A percentile compares a stretch with the other conserved stretches of the same genome.
Conservation (phyloP, 2,797 vertebrate species). For the Diceros bicornis region DNA sequence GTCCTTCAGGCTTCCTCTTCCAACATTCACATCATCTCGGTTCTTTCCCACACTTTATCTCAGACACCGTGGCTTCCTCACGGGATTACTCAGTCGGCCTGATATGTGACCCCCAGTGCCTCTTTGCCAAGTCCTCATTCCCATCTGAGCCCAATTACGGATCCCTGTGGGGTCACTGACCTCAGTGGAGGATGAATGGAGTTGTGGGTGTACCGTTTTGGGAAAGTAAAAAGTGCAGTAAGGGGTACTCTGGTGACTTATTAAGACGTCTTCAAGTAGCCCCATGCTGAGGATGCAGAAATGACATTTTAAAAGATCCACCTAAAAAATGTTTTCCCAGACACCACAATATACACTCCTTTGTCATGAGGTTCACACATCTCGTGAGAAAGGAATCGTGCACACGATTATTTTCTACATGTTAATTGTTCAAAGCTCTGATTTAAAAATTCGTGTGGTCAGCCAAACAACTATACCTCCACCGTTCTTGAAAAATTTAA, state of each 20-base stretch:
- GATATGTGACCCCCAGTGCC: not conserved
- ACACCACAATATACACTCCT: not conserved
- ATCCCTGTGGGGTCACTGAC: not conserved
- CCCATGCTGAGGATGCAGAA: not conserved
- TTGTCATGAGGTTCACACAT: not conserved
- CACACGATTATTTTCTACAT: not conserved
- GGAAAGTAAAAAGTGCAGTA: not conserved
- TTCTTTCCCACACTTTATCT: constrained; percentile 61
- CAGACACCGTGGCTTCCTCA: not conserved
- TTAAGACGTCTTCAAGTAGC: not conserved
- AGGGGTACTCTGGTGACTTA: not conserved
- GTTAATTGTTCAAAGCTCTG: not conserved
- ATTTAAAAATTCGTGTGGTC: not conserved
- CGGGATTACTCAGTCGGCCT: not conserved
- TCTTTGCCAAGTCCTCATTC: constrained; percentile 9
- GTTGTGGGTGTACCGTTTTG: not conserved
- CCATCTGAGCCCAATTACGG: not conserved
- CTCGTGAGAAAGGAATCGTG: not conserved
- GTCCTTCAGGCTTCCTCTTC: constrained; percentile 52
- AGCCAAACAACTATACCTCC: not conserved
- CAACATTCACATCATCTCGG: accelerated
- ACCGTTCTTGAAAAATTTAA: not conserved
- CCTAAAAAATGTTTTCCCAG: not conserved
- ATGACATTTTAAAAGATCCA: not conserved
- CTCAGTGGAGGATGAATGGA: not conserved